phyloP scores from a whole-genome alignment of 2,888 invertebrate species.

The Baccha elongata region DNA sequence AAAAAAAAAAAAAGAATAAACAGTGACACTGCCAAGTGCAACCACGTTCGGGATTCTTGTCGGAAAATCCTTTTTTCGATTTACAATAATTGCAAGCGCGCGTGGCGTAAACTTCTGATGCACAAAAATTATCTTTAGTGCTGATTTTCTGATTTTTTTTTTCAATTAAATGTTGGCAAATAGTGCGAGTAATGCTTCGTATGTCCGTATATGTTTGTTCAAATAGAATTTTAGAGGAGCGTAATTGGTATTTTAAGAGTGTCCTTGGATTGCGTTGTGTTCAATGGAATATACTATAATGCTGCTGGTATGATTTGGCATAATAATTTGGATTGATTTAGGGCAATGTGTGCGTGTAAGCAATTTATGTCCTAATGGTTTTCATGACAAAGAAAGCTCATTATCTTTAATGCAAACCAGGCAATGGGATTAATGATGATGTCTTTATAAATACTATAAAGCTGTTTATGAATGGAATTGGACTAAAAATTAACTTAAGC shows the following conservation, averaged over 20 bases:
- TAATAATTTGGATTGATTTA: neutral
- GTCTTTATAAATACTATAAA: no score
- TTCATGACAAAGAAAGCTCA: neutral
- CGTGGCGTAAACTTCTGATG: neutral
- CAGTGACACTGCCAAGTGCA: neutral
- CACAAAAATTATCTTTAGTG: neutral
- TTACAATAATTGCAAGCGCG: neutral
- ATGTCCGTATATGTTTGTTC: neutral
- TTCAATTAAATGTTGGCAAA: slow-evolving; percentile 17
- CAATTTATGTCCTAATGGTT: neutral
- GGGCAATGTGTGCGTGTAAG: neutral
- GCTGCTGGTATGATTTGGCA: neutral
- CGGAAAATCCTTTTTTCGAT: neutral
- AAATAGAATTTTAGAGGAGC: neutral
- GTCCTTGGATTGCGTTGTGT: neutral
- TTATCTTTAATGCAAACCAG: neutral
- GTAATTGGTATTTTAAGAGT: neutral
- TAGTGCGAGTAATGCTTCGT: neutral
- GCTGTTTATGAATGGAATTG: no score
- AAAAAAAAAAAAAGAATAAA: neutral
- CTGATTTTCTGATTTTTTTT: slow-evolving; percentile 21
- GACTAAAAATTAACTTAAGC: no score
- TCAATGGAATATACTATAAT: neutral
- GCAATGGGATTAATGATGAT: neutral
- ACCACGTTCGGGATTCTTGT: neutral